Conservation (phyloP, 2,113 vertebrate species). For the Cheirogaleus medius region DNA sequence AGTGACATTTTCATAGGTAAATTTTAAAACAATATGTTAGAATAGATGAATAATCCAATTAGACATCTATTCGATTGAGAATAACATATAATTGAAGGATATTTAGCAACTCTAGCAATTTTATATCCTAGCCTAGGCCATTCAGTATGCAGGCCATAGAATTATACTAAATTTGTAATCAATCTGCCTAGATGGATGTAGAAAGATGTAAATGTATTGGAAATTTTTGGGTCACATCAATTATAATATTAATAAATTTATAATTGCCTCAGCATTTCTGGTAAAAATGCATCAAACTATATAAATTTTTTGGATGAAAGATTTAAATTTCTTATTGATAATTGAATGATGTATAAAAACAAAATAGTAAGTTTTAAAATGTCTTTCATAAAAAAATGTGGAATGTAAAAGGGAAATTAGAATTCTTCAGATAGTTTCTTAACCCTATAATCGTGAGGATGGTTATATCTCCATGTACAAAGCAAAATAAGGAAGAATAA, state of each 20-base stretch:
- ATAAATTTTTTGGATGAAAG: neutral
- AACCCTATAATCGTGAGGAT: neutral
- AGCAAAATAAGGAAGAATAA: neutral
- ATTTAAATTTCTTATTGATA: neutral
- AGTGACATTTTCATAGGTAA: neutral
- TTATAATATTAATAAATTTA: neutral
- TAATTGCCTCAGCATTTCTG: neutral
- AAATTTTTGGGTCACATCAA: neutral
- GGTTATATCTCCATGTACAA: neutral
- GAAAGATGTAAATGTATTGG: neutral
- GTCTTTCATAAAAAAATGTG: conserved; percentile 5
- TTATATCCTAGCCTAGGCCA: neutral
- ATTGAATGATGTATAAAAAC: neutral
- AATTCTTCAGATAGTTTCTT: neutral
- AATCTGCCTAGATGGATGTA: neutral
- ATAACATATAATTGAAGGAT: neutral
- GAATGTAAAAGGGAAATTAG: neutral
- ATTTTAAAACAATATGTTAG: neutral
- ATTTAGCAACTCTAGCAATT: neutral
- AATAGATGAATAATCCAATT: neutral
- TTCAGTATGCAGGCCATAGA: neutral
- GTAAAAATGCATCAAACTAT: neutral
- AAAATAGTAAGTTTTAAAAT: neutral
- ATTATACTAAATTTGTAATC: neutral
- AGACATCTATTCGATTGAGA: neutral